Percentiles rank a stretch among this genome's conserved stretches.
Conservation (phyloP, 2,888 invertebrate genomes). For the Idaea aversata region DNA sequence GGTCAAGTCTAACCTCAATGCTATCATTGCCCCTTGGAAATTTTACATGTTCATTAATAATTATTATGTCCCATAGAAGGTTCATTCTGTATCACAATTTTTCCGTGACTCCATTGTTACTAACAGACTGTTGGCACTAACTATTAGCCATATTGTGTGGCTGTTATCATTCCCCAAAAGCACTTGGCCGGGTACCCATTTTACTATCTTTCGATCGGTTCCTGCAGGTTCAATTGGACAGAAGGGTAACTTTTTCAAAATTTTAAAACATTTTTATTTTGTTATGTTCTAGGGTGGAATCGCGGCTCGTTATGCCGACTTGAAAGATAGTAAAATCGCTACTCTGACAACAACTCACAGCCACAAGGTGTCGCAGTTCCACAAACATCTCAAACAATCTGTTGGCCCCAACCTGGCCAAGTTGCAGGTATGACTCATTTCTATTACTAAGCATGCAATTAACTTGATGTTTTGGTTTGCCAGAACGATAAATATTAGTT, state of each 20-base stretch:
- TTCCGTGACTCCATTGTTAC: slow-evolving; percentile 4
- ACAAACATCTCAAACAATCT: slow-evolving; percentile 94
- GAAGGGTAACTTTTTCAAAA: slow-evolving; percentile 36
- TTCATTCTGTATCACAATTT: not conserved
- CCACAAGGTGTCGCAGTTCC: slow-evolving; percentile 96
- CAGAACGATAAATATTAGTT: not conserved
- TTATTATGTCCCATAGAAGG: not conserved
- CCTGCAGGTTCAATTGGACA: slow-evolving; percentile 42
- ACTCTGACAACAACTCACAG: slow-evolving; percentile 92
- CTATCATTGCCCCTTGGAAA: not conserved
- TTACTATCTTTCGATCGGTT: slow-evolving; percentile 82
- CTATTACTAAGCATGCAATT: slow-evolving; percentile 50
- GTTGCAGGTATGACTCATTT: slow-evolving; percentile 86
- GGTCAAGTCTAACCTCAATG: not conserved
- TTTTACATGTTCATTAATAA: not conserved
- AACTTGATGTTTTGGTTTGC: not conserved
- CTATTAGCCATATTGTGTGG: slow-evolving; percentile 35
- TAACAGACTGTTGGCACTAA: slow-evolving; percentile 9
- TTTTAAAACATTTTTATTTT: slow-evolving; percentile 31
- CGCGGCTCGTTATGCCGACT: slow-evolving; percentile 89
- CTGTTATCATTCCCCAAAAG: slow-evolving; percentile 46
- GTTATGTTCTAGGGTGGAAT: slow-evolving; percentile 82
- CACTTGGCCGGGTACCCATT: slow-evolving; percentile 71
- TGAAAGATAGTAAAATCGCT: slow-evolving; percentile 95
- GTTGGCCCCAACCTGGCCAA: slow-evolving; percentile 91